Base-by-base conservation (phyloP, 2,113 vertebrate genomes). In the Empidonax alnorum region DNA sequence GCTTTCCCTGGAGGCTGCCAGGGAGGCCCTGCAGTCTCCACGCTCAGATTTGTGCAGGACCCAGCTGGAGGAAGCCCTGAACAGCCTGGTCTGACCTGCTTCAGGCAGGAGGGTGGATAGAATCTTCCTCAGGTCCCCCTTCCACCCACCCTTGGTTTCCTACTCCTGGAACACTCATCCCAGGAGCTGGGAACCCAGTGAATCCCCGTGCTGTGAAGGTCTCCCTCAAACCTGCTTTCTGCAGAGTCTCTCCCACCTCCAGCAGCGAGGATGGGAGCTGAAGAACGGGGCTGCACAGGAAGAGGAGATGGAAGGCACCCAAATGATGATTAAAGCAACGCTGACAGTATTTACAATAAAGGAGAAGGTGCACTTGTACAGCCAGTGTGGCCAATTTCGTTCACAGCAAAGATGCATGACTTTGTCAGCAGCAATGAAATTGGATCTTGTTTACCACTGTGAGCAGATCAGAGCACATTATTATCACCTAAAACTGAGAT, bases 1-100 rank as follows among this genome's bases (percentile, higher is more conserved):
- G 22, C 14, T n/a, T 6, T 9, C 22, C 25, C 68, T 18, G 0
- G 1, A 30, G 39, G 33, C 6, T 50, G 15, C 47, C 49, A 47
- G 62, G 3, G 35, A 56, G 49, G 21, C 31, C 59, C 3, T 18
- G 37, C 21, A 41, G n/a, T 4, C 30, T n/a, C 50, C 16, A 1
- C 15, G 25, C 50, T 31, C 31, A 5, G 20, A 21, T 44, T 14
- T 39, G 41, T 17, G 28, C 28, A 56, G 19, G 14, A 62, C 14
- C 5, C 1, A 2, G 19, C 6, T 39, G 12, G 28, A 44, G 0
- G 15, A 39, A 87, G 37, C 41, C 50, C 53, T 22, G 62, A 21
- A 41, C 2, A 84, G 35, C 17, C 33, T 10, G 25, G 7, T 44
- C 27, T 90, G 71, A 14, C 13, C 42, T 67, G 56, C 44, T 58